Evolutionary conservation across 2,888 invertebrate species (phyloP).

Genomic region (Drosophila algonquin): DNA sequence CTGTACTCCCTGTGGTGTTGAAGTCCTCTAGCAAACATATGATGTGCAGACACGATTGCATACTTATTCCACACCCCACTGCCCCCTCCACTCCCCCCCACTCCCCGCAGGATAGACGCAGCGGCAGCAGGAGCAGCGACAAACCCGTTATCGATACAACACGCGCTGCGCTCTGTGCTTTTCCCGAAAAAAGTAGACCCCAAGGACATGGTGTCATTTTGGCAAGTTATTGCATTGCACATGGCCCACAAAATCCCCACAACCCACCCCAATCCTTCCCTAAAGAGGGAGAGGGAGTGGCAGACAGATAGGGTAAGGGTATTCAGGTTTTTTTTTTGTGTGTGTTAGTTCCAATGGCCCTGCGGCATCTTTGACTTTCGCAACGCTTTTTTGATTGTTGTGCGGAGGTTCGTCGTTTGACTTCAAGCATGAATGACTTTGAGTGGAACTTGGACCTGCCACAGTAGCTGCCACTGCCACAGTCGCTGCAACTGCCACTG

Average conservation of each 20-base stretch:
- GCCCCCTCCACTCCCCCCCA: neutral
- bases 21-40: slow-evolving; percentile 28
- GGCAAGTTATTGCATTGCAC: slow-evolving; percentile 71
- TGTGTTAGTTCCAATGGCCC: slow-evolving; percentile 47
- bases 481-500: neutral
- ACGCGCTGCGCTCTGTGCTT: slow-evolving; percentile 4
- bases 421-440: slow-evolving; percentile 69
- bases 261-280: slow-evolving; percentile 17
- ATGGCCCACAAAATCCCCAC: slow-evolving; percentile 20
- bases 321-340: neutral
- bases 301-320: neutral
- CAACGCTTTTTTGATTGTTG: slow-evolving; percentile 75
- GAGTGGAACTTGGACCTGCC: slow-evolving; percentile 64
- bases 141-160: slow-evolving; percentile 44
- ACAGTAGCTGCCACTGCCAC: neutral
- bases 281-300: too few species aligned
- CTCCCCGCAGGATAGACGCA: neutral
- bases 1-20: slow-evolving; percentile 27
- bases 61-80: slow-evolving; percentile 2
- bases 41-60: slow-evolving; percentile 22
- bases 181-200: slow-evolving; percentile 61
- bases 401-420: slow-evolving; percentile 63
- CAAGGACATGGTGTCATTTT: slow-evolving; percentile 71
- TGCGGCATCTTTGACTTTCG: slow-evolving; percentile 70
- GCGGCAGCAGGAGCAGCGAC: neutral